Percentiles rank a stretch among this genome's conserved stretches.
Conservation (phyloP, 2,113 vertebrate species). For the Cyprinodon variegatus region DNA sequence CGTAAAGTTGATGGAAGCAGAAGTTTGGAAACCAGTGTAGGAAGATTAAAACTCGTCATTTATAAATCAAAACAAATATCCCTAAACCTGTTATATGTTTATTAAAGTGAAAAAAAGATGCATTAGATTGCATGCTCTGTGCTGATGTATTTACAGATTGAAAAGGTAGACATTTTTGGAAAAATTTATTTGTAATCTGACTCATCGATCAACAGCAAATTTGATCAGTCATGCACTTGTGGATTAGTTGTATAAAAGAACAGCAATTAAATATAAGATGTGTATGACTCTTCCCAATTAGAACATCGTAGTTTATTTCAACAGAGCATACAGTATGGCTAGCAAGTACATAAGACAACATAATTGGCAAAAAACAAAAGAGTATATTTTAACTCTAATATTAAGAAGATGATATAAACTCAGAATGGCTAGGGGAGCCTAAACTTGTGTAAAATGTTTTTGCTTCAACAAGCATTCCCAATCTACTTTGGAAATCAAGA, state of each 20-base stretch:
- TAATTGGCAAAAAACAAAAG: background rate
- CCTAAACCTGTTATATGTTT: no score
- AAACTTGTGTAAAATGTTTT: no score
- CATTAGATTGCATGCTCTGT: no score
- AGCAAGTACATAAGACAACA: background rate
- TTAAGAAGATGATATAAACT: background rate
- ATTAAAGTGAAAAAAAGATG: no score
- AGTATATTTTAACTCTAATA: background rate
- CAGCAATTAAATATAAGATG: no score
- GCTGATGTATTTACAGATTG: no score
- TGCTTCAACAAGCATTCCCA: background rate
- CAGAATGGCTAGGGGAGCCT: background rate
- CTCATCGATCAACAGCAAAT: no score
- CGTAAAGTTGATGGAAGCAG: background rate
- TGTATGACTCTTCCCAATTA: no score
- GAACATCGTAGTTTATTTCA: background rate
- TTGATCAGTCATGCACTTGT: no score
- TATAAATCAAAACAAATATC: background rate
- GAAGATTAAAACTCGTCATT: background rate
- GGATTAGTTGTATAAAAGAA: no score
- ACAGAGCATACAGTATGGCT: background rate
- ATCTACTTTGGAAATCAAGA: conserved; percentile 4
- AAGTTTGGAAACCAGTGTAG: background rate
- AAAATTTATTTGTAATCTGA: no score
- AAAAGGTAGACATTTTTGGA: no score